Evolutionary conservation across 2,797 vertebrate species (phyloP), one percentile per base, ranked within the genome.

Genomic region (Labeo calbasu): DNA sequence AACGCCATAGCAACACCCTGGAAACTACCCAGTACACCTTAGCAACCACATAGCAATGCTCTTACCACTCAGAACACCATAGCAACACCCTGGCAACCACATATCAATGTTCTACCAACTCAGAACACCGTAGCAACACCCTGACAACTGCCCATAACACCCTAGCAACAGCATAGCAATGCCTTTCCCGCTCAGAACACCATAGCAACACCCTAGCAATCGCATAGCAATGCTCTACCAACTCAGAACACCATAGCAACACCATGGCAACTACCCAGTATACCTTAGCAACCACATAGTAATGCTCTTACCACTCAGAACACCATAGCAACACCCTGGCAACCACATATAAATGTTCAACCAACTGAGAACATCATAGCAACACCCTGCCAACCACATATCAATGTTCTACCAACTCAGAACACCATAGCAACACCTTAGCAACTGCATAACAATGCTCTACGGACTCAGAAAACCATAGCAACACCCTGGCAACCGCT

Each of bases 401-500:
- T 43, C 4, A 43, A 43, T 43, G 8, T 43, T 43, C 43, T 46
- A 46, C 43, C 43, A 43, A 43, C 40, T 43, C 7, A 46, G 43
- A 46, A 46, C 43, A 46, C 43, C 43, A 10, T 46, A 46, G 43
- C 43, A 46, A 46, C 43, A 10, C 43, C 43, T 5, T 40, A 5
- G 5, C 36, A 40, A 40, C 36, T 0, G 2, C 36, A 43, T 1
- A 43, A 1, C 5, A 43, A 8, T 43, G 6, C 1, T 43, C 40
- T 43, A 1, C 5, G 0, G 1, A 43, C 40, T 43, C 40, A 43
- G 32, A 66, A 66, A 2, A 66, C 0, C 0, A 65, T 8, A 65
- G 28, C 2, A 66, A 66, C 0, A 0, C 1, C 63, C 3, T 66
- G 63, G 1, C 28, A 66, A 66, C 9, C 0, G 0, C 17, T n/a